These are phyloP conservation scores for Neostethus bicornis DNA, from an alignment of 2,797 vertebrate genomes.

Conservation along the genomic window DNA sequence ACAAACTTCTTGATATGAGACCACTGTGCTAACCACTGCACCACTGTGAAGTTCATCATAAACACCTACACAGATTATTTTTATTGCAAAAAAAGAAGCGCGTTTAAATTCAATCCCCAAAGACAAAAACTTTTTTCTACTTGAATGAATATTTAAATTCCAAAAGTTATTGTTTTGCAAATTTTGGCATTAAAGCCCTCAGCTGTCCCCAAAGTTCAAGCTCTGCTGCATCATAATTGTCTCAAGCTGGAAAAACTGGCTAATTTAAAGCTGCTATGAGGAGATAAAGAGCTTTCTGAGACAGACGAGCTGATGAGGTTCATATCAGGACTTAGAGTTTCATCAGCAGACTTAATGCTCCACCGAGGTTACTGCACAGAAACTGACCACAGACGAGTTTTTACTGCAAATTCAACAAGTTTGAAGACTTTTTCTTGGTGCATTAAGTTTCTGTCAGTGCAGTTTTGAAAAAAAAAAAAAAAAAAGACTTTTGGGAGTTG, in stretches of 20 bases:
- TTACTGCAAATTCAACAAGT: conserved; percentile 1
- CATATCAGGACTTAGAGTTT: conserved; percentile 27
- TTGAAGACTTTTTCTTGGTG: conserved; percentile 15
- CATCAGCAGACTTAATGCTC: conserved; percentile 31
- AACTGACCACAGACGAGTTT: conserved; percentile 18
- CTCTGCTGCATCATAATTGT: conserved; percentile 43
- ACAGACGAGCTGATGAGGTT: conserved; percentile 34
- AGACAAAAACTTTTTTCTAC: too few species aligned
- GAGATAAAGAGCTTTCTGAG: conserved; percentile 51
- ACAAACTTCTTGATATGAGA: too few species aligned
- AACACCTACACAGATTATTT: too few species aligned
- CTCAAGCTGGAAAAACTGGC: conserved; percentile 39
- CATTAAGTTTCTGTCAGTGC: background rate
- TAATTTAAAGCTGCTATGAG: conserved; percentile 24
- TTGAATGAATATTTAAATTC: conserved; percentile 33
- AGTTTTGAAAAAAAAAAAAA: conserved; percentile 13
- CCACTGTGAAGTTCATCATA: too few species aligned
- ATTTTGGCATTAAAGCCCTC: conserved; percentile 30
- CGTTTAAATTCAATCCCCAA: too few species aligned
- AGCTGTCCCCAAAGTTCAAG: conserved; percentile 38
- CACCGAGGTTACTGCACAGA: conserved; percentile 29
- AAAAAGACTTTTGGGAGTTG: conserved; percentile 1
- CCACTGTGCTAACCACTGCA: too few species aligned
- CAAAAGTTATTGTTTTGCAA: conserved; percentile 43
- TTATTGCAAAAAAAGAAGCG: too few species aligned